Evolutionary conservation across 2,113 vertebrate species (phyloP), one percentile per base, ranked within the genome.

Genomic region (Pelvicachromis taeniatus): DNA sequence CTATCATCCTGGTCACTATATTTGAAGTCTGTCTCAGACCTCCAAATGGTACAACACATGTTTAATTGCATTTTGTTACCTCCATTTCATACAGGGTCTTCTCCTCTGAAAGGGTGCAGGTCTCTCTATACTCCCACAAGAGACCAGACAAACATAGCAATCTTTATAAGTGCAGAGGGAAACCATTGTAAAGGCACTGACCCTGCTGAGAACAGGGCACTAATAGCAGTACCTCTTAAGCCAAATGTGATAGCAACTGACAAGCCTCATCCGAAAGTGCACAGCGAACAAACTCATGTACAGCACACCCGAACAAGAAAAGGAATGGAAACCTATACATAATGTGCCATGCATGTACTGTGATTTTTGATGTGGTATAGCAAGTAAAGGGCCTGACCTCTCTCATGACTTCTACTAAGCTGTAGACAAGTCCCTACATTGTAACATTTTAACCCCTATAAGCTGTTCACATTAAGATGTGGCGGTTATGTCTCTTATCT

Each of bases 151-250:
- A 91, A 92, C 53, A 52, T 35, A 59, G 83, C 90, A 94, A 91
- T 94, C 94, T 89, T 87, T 87, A 54, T 91, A 92, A 93, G 89
- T 91, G 87, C 91, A 88, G 91, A 86, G 75, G 59, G 79, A 86
- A 87, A 81, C 87, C 81, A 84, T 82, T 92, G 91, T 91, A 85
- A 83, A 91, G 86, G 80, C 85, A 80, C 78, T 88, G 88, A 93
- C 88, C 93, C 88, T 85, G 82, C 86, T 77, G 85, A 90, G 85
- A 89, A 86, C 81, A 82, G 92, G 88, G 88, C 89, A 91, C 86
- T 92, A 92, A 94, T 85, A 91, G 89, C 91, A 26, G 53, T 80
- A 58, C 80, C 86, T 91, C 83, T 89, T 78, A 85, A 92, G 87
- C 83, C 85, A 91, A 92, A 94, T 87, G 83, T 82, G 80, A 93